Conservation (phyloP, 2,888 invertebrate species). For the Cheilosia grossa region DNA sequence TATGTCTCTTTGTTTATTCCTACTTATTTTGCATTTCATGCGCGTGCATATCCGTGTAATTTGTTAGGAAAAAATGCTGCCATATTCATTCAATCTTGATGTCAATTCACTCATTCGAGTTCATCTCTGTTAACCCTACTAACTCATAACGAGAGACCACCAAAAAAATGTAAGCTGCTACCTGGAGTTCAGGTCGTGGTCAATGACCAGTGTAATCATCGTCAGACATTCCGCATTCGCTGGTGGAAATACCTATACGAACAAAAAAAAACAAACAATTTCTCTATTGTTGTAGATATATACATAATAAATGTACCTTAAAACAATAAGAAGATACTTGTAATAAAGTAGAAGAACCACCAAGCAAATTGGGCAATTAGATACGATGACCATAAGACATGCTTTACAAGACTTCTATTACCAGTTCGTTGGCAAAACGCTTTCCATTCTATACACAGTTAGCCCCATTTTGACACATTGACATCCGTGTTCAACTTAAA, state of each 20-base stretch:
- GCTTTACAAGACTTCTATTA: neutral
- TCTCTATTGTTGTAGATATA: neutral
- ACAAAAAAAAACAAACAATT: neutral
- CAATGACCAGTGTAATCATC: conserved; percentile 47
- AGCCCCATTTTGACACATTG: conserved; percentile 44
- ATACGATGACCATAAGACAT: neutral
- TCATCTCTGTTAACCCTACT: neutral
- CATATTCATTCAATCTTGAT: conserved; percentile 18
- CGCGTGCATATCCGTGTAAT: no score
- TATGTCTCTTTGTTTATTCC: no score
- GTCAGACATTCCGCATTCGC: conserved; percentile 24
- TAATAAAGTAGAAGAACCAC: neutral
- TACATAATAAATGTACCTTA: neutral
- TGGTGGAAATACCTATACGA: neutral
- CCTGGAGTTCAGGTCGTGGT: conserved; percentile 29
- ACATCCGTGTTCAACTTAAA: conserved; percentile 26
- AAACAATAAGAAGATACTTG: conserved; percentile 6
- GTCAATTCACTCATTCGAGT: conserved; percentile 20
- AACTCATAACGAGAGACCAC: neutral
- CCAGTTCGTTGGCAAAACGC: neutral
- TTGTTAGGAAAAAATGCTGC: neutral
- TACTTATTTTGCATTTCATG: no score
- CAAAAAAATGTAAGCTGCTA: neutral
- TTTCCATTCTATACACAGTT: neutral
- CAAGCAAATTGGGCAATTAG: conserved; percentile 42